Base-by-base conservation (phyloP, 2,797 vertebrate genomes). In the Siniperca obscura region DNA sequence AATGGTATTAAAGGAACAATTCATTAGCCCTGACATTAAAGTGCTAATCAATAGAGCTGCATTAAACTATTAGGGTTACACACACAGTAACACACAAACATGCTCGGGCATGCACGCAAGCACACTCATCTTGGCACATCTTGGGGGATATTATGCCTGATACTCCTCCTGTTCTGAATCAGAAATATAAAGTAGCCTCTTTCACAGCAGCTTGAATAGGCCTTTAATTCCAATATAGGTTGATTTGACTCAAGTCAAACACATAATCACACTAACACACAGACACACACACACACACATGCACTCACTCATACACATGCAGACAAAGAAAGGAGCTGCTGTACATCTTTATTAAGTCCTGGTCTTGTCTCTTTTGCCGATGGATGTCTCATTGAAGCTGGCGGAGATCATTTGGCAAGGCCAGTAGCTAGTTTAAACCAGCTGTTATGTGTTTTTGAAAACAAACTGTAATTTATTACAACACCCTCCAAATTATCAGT, bases 1-100 rank as follows among this genome's bases (percentile, higher is more conserved):
- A 94, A 94, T 88, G 85, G 91, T 92, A 94, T 95, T 96, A 95
- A 95, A 93, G 93, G 90, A 95, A 94, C 95, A 91, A 96, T 96
- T 95, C 90, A 96, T 95, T 96, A 95, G 91, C 86, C 88, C 77
- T 92, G 91, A 91, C 94, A 93, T 95, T 94, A 94, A 95, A 95
- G 94, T 93, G 90, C 92, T 94, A 95, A 96, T 96, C 96, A 96
- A 95, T 96, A 95, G 89, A 92, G 91, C 91, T 94, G 93, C 95
- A 95, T 96, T 96, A 95, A 95, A 94, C 95, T 93, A 94, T 95
- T 95, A 95, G 87, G 78, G 87, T 88, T 92, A 84, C 92, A 91
- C 88, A 86, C 79, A 84, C 62, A 61, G 56, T 38, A 50, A 81
- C 84, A 74, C 89, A 83, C 89, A 84, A 74, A 72, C 74, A 67